A percentile compares a stretch with the other conserved stretches of the same genome.
phyloP scores from a whole-genome alignment of 2,888 invertebrate genomes.

The Netelia fuscicornis region DNA sequence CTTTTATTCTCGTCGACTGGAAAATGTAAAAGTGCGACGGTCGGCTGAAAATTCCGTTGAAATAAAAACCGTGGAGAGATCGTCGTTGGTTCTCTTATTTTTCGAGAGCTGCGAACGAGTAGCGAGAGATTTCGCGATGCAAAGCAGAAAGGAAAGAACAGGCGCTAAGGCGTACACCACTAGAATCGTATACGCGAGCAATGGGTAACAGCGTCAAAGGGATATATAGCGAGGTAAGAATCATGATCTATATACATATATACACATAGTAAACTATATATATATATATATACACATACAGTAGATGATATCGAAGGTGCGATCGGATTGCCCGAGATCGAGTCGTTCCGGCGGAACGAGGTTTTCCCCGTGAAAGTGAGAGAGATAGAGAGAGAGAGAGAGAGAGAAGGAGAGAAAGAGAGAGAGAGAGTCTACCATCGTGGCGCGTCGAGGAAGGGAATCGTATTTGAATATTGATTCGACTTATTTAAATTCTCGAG shows the following conservation, averaged over 20 bases:
- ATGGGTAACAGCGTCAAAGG: slow-evolving; percentile 54
- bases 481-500: slow-evolving; percentile 83
- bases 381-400: slow-evolving; percentile 67
- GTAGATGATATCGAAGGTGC: slow-evolving; percentile 68
- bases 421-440: slow-evolving; percentile 36
- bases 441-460: slow-evolving; percentile 73
- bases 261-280: slow-evolving; percentile 9
- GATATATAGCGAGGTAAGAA: neutral
- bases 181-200: slow-evolving; percentile 53
- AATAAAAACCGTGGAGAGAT: slow-evolving; percentile 33
- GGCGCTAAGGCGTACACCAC: slow-evolving; percentile 29
- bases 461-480: slow-evolving; percentile 85
- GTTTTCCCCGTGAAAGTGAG: slow-evolving; percentile 70
- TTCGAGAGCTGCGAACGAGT: slow-evolving; percentile 19
- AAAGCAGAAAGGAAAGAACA: slow-evolving; percentile 38
- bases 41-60: slow-evolving; percentile 46
- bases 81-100: slow-evolving; percentile 21
- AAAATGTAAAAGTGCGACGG: slow-evolving; percentile 1
- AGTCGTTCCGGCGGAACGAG: slow-evolving; percentile 72
- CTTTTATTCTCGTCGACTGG: neutral
- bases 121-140: slow-evolving; percentile 34
- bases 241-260: slow-evolving; percentile 8
- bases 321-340: slow-evolving; percentile 76
- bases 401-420: no score
- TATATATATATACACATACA: slow-evolving; percentile 17